phyloP scores from a whole-genome alignment of 2,797 vertebrate genomes.

The Hippocampus kuda region DNA sequence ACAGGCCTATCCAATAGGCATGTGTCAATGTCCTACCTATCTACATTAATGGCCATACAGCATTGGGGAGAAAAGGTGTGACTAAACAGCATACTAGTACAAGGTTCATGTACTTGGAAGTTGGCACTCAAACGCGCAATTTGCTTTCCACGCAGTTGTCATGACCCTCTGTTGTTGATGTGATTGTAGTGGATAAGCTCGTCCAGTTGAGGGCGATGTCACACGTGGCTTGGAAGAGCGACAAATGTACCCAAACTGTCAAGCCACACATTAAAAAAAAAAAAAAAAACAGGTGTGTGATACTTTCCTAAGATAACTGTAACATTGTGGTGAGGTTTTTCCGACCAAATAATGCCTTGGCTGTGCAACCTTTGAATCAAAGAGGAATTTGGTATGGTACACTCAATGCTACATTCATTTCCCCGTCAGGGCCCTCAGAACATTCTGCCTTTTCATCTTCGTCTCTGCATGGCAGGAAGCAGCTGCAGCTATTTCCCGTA shows the following conservation, averaged over 20 bases:
- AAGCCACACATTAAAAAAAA: neutral
- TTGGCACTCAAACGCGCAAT: neutral
- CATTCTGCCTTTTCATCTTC: conserved; percentile 24
- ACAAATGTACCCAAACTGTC: neutral
- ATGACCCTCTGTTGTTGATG: neutral
- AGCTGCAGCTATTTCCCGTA: conserved; percentile 62
- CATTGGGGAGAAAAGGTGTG: too few relatives aligned
- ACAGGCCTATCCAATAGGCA: too few relatives aligned
- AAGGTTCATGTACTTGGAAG: too few relatives aligned
- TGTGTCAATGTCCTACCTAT: too few relatives aligned
- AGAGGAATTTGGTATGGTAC: neutral
- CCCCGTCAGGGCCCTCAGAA: conserved; percentile 7
- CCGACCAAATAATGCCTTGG: neutral
- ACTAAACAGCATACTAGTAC: too few relatives aligned
- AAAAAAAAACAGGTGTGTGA: neutral
- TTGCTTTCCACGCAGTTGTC: neutral
- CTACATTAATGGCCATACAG: too few relatives aligned
- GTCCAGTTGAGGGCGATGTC: conserved; percentile 43
- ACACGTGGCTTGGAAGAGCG: neutral
- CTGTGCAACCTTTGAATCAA: neutral
- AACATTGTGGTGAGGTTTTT: neutral
- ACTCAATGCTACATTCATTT: neutral
- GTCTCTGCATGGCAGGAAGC: conserved; percentile 52
- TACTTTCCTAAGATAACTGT: neutral
- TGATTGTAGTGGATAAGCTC: conserved; percentile 11